Evolutionary conservation across 2,888 invertebrate species (phyloP).

Genomic region (Octodonta nipae): DNA sequence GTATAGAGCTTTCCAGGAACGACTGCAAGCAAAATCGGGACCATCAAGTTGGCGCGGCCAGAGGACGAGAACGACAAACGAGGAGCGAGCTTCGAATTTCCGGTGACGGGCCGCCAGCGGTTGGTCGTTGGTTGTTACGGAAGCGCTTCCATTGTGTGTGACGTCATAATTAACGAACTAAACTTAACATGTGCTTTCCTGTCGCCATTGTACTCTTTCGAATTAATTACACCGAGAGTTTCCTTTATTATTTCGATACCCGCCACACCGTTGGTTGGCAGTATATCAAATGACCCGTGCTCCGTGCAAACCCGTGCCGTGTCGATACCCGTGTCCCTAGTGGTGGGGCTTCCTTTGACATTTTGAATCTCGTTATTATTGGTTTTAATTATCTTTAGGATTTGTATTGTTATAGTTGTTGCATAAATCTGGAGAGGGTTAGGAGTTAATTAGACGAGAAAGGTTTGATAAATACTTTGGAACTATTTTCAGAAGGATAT

Average conservation of each 20-base stretch:
- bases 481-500: too few species aligned
- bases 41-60: too few species aligned
- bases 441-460: too few species aligned
- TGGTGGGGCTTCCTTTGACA: too few species aligned
- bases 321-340: too few species aligned
- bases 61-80: neutral
- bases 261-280: conserved; percentile 4
- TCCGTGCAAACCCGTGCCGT: too few species aligned
- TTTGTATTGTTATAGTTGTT: neutral
- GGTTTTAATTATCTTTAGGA: neutral
- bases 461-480: too few species aligned
- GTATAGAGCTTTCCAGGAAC: too few species aligned
- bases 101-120: neutral
- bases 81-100: neutral
- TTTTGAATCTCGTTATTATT: too few species aligned
- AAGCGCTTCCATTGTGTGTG: conserved; percentile 21
- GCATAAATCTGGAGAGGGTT: neutral
- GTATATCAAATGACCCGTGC: neutral
- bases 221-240: conserved; percentile 34
- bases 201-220: conserved; percentile 37
- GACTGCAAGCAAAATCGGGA: too few species aligned
- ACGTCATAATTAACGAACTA: conserved; percentile 41
- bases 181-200: conserved; percentile 43
- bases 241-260: conserved; percentile 33
- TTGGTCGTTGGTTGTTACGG: conserved; percentile 4